Evolutionary conservation across 2,888 invertebrate species (phyloP).

Genomic region (Eucriotettix oculatus): DNA sequence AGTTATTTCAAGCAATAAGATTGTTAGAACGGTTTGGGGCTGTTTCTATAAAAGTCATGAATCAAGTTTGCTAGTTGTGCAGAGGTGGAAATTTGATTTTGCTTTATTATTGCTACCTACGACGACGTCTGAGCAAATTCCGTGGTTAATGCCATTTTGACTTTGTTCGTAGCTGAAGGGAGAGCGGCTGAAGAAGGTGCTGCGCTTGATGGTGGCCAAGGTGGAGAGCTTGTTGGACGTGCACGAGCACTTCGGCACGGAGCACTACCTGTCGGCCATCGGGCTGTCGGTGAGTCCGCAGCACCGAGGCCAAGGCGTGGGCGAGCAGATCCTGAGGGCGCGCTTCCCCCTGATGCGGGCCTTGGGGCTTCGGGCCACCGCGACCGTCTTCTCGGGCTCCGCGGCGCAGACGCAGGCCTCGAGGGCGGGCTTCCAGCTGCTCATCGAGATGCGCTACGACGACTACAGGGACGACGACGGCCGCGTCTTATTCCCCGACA

Average conservation of each 20-base stretch:
- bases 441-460: not conserved
- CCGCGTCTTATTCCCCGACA: not conserved
- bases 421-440: not conserved
- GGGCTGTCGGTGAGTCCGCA: conserved; percentile 25
- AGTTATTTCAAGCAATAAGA: no score
- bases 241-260: conserved; percentile 23
- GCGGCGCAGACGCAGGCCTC: not conserved
- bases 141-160: no score
- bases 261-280: conserved; percentile 20
- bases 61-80: no score
- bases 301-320: no score
- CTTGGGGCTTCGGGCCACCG: not conserved
- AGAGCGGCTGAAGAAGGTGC: conserved; percentile 18
- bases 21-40: no score
- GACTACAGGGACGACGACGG: not conserved
- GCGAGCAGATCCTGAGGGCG: conserved; percentile 25
- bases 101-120: no score
- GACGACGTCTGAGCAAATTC: no score
- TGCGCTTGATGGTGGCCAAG: conserved; percentile 21
- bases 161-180: no score
- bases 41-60: no score
- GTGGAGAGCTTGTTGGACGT: no score
- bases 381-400: not conserved
- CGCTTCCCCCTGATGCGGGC: not conserved
- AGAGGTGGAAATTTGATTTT: no score